These are phyloP conservation scores for Nomia melanderi DNA, from an alignment of 1,140 invertebrate genomes.

Conservation along the genomic window DNA sequence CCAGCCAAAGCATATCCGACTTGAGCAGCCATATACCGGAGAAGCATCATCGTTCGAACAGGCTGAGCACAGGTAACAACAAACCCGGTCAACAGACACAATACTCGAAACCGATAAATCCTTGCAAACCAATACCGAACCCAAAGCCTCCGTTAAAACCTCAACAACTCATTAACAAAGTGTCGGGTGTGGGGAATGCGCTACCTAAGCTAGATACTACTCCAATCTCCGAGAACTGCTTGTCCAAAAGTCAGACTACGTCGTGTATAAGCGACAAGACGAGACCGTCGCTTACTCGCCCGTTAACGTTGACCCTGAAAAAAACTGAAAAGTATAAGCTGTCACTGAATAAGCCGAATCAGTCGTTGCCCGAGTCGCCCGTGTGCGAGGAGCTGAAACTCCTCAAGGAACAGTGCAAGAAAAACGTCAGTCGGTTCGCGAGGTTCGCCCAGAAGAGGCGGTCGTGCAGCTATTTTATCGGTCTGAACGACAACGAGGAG, in stretches of 20 bases:
- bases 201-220: conserved; percentile 68
- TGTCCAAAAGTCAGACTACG: conserved; percentile 74
- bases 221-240: conserved; percentile 66
- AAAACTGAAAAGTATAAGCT: conserved; percentile 80
- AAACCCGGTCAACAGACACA: conserved; percentile 67
- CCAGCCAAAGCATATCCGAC: conserved; percentile 91
- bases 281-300: conserved; percentile 65
- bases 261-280: conserved; percentile 70
- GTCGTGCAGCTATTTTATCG: conserved; percentile 79
- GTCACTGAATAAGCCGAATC: conserved; percentile 75
- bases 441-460: conserved; percentile 75
- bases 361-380: conserved; percentile 80
- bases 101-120: conserved; percentile 76
- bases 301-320: conserved; percentile 74
- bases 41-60: conserved; percentile 79
- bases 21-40: conserved; percentile 84
- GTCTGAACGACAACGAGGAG: conserved; percentile 73
- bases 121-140: conserved; percentile 73
- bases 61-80: conserved; percentile 78
- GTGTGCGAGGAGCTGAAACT: conserved; percentile 78
- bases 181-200: conserved; percentile 69
- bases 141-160: conserved; percentile 73
- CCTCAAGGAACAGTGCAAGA: conserved; percentile 73
- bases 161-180: conserved; percentile 72
- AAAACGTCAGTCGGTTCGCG: conserved; percentile 70